These are phyloP conservation scores for Eremophila alpestris DNA, from an alignment of 2,797 vertebrate species.

Conservation along the genomic window DNA sequence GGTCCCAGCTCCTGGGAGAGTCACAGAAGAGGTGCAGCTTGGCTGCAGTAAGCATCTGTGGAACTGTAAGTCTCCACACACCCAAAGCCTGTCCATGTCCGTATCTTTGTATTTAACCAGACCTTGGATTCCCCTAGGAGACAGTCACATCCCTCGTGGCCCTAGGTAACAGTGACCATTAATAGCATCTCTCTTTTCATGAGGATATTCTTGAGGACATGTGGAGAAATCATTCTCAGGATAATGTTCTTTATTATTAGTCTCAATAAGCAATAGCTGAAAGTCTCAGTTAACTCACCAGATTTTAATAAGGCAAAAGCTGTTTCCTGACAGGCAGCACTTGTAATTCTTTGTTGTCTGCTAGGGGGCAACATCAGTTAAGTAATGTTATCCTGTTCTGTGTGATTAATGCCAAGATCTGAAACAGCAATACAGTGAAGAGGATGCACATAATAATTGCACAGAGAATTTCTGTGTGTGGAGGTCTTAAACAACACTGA, in stretches of 20 bases:
- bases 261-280: background rate
- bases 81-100: rapidly evolving
- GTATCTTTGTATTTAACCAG: background rate
- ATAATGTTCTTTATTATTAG: background rate
- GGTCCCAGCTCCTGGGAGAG: background rate
- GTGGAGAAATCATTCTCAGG: background rate
- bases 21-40: background rate
- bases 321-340: background rate
- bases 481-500: background rate
- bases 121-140: background rate
- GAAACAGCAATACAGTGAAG: background rate
- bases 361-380: conserved; percentile 71
- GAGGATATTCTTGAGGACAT: no score
- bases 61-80: background rate
- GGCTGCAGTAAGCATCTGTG: background rate
- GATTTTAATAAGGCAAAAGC: background rate
- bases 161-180: background rate
- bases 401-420: background rate
- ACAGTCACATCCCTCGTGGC: background rate
- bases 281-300: background rate
- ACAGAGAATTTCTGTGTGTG: background rate
- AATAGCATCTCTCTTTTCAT: background rate
- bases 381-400: conserved; percentile 1
- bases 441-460: background rate
- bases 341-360: conserved; percentile 48